These are phyloP conservation scores for Chiridota heheva DNA, from an alignment of 35 echinoderm and acorn worm species.

Conservation along the genomic window DNA sequence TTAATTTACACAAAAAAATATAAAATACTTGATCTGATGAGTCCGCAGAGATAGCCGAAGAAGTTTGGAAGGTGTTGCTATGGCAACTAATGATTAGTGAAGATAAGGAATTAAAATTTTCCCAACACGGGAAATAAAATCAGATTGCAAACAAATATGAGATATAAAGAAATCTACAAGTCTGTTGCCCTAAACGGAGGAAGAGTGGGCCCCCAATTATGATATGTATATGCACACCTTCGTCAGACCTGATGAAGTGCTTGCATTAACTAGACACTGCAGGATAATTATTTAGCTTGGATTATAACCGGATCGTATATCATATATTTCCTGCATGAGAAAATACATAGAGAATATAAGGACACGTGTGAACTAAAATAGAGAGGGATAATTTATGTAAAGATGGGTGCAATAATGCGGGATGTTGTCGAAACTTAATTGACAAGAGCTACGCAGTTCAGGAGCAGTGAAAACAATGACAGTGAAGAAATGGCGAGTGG, in stretches of 20 bases:
- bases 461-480: no score
- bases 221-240: conserved; percentile 50
- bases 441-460: no score
- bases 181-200: no score
- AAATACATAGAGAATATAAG: no score
- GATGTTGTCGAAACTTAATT: no score
- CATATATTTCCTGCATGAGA: conserved; percentile 44
- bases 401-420: no score
- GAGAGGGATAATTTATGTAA: no score
- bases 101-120: conserved; percentile 55
- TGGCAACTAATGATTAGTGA: conserved; percentile 54
- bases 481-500: no score
- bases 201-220: conserved; percentile 7
- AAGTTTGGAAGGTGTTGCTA: conserved; percentile 36
- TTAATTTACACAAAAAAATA: conserved; percentile 49
- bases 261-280: conserved; percentile 55
- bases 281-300: conserved; percentile 48
- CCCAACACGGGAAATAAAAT: conserved; percentile 1
- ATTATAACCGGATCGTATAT: conserved; percentile 51
- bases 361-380: no score
- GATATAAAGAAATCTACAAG: conserved; percentile 5
- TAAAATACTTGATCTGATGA: conserved; percentile 50
- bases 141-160: not conserved
- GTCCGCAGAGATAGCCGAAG: conserved; percentile 22
- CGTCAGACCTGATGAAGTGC: conserved; percentile 30